Evolutionary conservation across 2,888 invertebrate genomes (phyloP).

Genomic region (Oxycera nigricornis): DNA sequence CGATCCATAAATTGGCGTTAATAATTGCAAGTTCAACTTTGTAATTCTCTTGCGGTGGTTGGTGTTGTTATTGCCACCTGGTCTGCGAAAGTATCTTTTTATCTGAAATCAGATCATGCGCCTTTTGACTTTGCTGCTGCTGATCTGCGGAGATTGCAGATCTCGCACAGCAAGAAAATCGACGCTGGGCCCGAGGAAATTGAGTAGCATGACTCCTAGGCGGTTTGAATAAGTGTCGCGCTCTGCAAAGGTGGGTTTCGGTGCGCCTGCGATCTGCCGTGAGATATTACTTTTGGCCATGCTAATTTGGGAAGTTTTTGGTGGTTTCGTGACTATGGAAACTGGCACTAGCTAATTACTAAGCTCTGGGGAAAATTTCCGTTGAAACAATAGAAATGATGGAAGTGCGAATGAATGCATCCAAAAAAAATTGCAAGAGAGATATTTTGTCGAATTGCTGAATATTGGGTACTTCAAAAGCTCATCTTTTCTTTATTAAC

Average conservation of each 20-base stretch:
- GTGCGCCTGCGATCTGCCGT: neutral
- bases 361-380: too few species aligned
- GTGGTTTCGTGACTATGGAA: too few species aligned
- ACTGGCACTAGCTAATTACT: too few species aligned
- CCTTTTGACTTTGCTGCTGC: neutral
- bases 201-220: neutral
- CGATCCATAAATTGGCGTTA: constrained; percentile 18
- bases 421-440: too few species aligned
- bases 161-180: neutral
- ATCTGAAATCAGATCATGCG: neutral
- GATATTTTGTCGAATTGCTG: too few species aligned
- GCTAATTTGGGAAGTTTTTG: too few species aligned
- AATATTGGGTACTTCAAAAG: too few species aligned
- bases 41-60: neutral
- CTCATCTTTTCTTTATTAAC: too few species aligned
- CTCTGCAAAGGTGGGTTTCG: neutral
- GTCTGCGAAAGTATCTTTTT: neutral
- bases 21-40: constrained; percentile 6
- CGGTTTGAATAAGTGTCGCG: neutral
- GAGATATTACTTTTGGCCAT: neutral
- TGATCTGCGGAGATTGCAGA: neutral
- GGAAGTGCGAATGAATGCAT: too few species aligned
- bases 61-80: neutral
- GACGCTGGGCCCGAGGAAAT: neutral
- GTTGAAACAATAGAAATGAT: too few species aligned